Conservation (phyloP, 2,888 invertebrate genomes). For the Ditula angustiorana region DNA sequence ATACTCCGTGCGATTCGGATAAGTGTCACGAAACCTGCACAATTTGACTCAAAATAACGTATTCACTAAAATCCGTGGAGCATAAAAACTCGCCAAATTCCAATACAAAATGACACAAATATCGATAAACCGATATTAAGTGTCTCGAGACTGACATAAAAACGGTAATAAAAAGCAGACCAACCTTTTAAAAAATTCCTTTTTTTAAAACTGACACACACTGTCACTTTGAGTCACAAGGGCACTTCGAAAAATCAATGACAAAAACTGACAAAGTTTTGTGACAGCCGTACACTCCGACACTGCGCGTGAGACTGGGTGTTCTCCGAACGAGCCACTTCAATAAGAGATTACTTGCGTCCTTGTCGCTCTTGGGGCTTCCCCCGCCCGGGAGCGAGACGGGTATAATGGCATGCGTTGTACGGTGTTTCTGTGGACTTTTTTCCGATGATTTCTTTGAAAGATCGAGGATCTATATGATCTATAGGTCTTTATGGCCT, state of each 20-base stretch:
- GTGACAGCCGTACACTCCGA: slow-evolving; percentile 41
- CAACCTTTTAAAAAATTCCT: slow-evolving; percentile 22
- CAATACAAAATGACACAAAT: no score
- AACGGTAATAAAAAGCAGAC: not conserved
- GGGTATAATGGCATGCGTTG: slow-evolving; percentile 79
- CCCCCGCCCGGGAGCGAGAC: slow-evolving; percentile 52
- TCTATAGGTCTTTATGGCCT: slow-evolving; percentile 74
- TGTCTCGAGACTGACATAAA: no score
- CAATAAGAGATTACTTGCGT: slow-evolving; percentile 64
- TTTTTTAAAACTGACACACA: slow-evolving; percentile 10
- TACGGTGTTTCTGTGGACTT: slow-evolving; percentile 63
- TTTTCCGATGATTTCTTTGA: slow-evolving; percentile 81
- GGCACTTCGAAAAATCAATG: slow-evolving; percentile 13
- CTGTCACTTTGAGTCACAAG: slow-evolving; percentile 15
- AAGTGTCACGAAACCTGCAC: no score
- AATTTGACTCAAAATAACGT: no score
- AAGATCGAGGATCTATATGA: slow-evolving; percentile 74
- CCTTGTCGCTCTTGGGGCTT: slow-evolving; percentile 49
- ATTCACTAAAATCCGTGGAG: no score
- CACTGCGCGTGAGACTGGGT: slow-evolving; percentile 58
- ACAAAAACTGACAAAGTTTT: not conserved
- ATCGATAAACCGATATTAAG: no score
- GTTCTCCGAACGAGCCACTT: slow-evolving; percentile 51
- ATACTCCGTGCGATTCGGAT: no score
- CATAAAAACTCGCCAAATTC: no score